Conservation (phyloP, 2,113 vertebrate species). For the Ursus arctos region DNA sequence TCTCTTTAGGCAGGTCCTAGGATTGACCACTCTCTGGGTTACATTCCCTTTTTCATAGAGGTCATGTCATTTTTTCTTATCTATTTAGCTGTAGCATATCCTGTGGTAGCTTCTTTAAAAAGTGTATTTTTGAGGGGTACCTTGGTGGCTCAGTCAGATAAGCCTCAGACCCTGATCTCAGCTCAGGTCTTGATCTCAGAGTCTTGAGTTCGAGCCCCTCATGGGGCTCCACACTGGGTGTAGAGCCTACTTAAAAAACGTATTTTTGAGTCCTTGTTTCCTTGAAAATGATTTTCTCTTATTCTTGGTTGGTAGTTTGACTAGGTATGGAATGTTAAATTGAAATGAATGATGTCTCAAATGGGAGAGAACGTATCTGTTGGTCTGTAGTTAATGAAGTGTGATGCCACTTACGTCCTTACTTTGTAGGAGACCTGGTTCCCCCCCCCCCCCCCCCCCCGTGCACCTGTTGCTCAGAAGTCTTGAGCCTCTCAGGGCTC, state of each 20-base stretch:
- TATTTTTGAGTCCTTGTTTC: not conserved
- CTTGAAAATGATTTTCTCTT: conserved; percentile 6
- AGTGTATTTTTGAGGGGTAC: not conserved
- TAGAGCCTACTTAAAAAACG: not conserved
- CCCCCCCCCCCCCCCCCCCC: too few relatives aligned
- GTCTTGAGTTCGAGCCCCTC: not conserved
- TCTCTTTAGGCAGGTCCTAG: not conserved
- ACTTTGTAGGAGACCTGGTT: not conserved
- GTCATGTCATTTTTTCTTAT: not conserved
- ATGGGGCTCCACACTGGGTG: not conserved
- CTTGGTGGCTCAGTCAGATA: not conserved
- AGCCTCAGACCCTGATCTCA: not conserved
- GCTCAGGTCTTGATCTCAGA: not conserved
- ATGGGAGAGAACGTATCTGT: not conserved
- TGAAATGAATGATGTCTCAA: not conserved
- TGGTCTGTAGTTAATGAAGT: not conserved
- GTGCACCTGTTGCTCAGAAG: fast-evolving
- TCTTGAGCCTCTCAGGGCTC: too few relatives aligned
- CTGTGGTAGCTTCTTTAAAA: not conserved
- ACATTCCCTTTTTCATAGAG: not conserved
- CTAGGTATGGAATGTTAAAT: conserved; percentile 8
- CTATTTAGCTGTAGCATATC: not conserved
- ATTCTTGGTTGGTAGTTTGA: not conserved
- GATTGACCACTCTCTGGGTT: not conserved
- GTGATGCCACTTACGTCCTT: not conserved